Conservation (phyloP, 1,140 invertebrate genomes). For the Meloidogyne chitwoodi region DNA sequence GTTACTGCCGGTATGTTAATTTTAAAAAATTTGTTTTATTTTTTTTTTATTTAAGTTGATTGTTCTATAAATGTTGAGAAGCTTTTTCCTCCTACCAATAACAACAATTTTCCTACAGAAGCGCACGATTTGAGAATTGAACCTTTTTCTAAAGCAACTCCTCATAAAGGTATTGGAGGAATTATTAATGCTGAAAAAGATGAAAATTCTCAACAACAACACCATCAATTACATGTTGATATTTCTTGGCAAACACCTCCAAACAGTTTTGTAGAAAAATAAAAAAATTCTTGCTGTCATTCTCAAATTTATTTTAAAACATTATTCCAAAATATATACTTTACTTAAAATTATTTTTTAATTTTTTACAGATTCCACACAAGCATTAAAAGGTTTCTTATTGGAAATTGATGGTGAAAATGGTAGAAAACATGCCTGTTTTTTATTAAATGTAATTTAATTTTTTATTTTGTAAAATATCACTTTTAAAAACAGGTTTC, state of each 20-base stretch:
- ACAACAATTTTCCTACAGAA: slow-evolving; percentile 30
- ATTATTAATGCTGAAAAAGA: background rate
- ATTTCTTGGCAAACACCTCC: slow-evolving; percentile 60
- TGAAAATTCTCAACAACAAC: background rate
- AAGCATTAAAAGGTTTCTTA: slow-evolving; percentile 42
- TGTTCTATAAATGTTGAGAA: slow-evolving; percentile 2
- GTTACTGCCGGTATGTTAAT: background rate
- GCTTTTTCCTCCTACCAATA: background rate
- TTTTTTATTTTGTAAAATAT: too few species aligned
- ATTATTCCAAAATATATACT: too few species aligned
- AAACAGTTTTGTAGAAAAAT: slow-evolving; percentile 32
- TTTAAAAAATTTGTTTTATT: background rate
- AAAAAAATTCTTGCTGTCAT: too few species aligned
- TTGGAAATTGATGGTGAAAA: slow-evolving; percentile 46
- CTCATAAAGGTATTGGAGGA: background rate
- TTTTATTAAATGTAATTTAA: slow-evolving; percentile 50
- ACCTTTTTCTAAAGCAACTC: slow-evolving; percentile 46
- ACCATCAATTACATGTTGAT: slow-evolving; percentile 52
- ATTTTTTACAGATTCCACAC: slow-evolving; percentile 42
- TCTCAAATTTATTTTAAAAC: too few species aligned
- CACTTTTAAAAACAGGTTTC: too few species aligned
- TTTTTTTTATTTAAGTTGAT: slow-evolving; percentile 10
- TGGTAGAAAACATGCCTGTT: slow-evolving; percentile 41
- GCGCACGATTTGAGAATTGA: slow-evolving; percentile 56
- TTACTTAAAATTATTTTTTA: too few species aligned